phyloP scores from a whole-genome alignment of 92 coral and sea anemone species.

The Epizoanthus fatuus region DNA sequence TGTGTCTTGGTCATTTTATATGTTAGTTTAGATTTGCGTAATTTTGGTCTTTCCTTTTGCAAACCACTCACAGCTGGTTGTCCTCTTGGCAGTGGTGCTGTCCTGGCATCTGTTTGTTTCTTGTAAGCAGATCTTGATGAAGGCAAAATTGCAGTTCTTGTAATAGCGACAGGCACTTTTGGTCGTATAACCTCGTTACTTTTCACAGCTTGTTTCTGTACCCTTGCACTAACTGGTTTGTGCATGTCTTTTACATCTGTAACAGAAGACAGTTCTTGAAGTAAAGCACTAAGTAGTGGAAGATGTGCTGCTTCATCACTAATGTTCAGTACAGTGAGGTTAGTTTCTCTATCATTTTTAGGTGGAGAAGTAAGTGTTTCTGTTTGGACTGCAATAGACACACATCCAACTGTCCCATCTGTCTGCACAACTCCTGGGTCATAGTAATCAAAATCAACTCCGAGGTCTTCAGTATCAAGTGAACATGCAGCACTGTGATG shows the following conservation, averaged over 20 bases:
- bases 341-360: not conserved
- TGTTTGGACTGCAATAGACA: slow-evolving; percentile 86
- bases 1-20: slow-evolving; percentile 95
- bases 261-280: slow-evolving; percentile 78
- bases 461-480: slow-evolving; percentile 4
- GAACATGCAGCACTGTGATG: not conserved
- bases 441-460: slow-evolving; percentile 75
- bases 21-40: slow-evolving; percentile 79
- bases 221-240: not conserved
- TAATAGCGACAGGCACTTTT: not conserved
- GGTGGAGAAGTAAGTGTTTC: slow-evolving; percentile 10
- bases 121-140: not conserved
- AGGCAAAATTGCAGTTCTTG: slow-evolving; percentile 16
- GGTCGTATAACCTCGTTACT: not conserved
- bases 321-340: not conserved
- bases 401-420: slow-evolving; percentile 67
- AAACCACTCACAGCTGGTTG: slow-evolving; percentile 55
- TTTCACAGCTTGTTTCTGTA: slow-evolving; percentile 18
- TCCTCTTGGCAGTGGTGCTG: not conserved
- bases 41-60: slow-evolving; percentile 74
- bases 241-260: not conserved
- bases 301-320: slow-evolving; percentile 35
- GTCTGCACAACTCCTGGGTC: slow-evolving; percentile 71
- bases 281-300: slow-evolving; percentile 90
- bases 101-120: not conserved